Conservation (phyloP, 30 jellyfish, hydroid and myxozoan species). For the Chrysaora quinquecirrha region DNA sequence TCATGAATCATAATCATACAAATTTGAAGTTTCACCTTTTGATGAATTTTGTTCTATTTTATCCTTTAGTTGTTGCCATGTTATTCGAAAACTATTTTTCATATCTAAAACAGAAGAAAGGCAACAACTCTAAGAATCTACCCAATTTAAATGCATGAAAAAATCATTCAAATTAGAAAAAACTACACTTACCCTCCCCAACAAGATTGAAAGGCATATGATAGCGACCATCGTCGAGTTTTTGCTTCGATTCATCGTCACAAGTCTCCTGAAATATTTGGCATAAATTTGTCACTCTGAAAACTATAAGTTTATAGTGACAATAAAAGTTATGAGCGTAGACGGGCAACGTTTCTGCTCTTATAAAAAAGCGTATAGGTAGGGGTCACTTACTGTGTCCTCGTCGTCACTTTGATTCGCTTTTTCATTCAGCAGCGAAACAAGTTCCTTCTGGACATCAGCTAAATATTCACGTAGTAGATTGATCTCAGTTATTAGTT, state of each 20-base stretch:
- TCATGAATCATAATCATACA: no score
- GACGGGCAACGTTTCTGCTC: no score
- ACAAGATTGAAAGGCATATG: conserved; percentile 88
- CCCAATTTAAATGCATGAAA: no score
- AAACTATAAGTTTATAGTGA: no score
- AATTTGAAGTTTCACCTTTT: no score
- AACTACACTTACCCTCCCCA: conserved; percentile 63
- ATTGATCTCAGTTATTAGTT: conserved; percentile 49
- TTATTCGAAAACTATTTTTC: conserved; percentile 39
- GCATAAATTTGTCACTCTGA: no score
- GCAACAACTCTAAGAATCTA: no score
- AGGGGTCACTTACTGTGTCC: conserved; percentile 24
- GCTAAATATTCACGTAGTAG: conserved; percentile 67
- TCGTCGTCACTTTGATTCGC: conserved; percentile 33
- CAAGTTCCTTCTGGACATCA: conserved; percentile 50
- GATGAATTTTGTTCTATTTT: conserved; percentile 59
- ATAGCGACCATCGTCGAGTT: conserved; percentile 68
- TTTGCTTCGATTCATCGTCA: background rate
- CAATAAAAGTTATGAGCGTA: no score
- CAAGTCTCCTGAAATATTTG: background rate
- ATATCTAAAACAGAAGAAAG: conserved; percentile 32
- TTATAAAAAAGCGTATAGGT: no score
- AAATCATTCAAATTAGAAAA: background rate
- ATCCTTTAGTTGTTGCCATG: conserved; percentile 63
- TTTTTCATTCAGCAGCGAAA: conserved; percentile 44